Evolutionary conservation across 2,888 invertebrate species (phyloP).

Genomic region (Chrysolina haemoptera): DNA sequence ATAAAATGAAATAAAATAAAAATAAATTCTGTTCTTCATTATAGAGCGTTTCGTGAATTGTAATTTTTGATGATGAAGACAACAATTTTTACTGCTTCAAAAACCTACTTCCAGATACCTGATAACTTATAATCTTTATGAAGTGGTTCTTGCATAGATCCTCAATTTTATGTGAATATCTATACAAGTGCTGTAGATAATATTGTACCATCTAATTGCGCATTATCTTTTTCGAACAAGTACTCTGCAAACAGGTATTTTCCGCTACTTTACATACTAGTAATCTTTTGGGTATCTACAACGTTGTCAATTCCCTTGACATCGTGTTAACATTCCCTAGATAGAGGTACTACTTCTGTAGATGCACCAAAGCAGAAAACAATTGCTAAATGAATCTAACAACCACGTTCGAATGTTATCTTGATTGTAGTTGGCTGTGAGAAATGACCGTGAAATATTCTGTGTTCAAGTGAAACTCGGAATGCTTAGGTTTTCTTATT

Average conservation of each 20-base stretch:
- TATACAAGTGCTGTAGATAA: neutral
- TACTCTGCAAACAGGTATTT: conserved; percentile 8
- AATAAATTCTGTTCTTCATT: too few relatives aligned
- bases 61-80: too few relatives aligned
- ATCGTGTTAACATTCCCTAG: conserved; percentile 47
- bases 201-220: neutral
- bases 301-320: conserved; percentile 47
- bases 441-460: conserved; percentile 47
- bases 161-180: too few relatives aligned
- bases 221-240: neutral
- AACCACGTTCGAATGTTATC: conserved; percentile 44
- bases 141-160: too few relatives aligned
- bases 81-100: too few relatives aligned
- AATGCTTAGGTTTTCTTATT: neutral
- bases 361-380: conserved; percentile 50
- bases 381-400: conserved; percentile 51
- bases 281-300: conserved; percentile 38
- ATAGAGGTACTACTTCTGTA: conserved; percentile 32
- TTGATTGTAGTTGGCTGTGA: conserved; percentile 40
- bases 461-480: conserved; percentile 25
- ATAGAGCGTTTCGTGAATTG: too few relatives aligned
- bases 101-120: too few relatives aligned
- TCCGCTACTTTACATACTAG: conserved; percentile 29
- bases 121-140: too few relatives aligned
- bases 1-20: too few relatives aligned